Percentiles rank a stretch among this genome's conserved stretches.
Evolutionary conservation across 2,113 vertebrate genomes (phyloP).

Genomic region (rabbit (Oryctolagus cuniculus)): mOryCun1.1 NC_091432.1:60255001-60255500

Average conservation of each 20-base stretch:
- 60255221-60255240: neutral
- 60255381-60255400: slow-evolving; percentile 5
- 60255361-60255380: neutral
- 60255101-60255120: neutral
- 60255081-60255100: neutral
- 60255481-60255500: neutral
- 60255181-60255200: slow-evolving; percentile 2
- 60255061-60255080: neutral
- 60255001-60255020: slow-evolving; percentile 94
- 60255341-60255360: neutral
- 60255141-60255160: neutral
- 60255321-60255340: neutral
- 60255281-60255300: slow-evolving; percentile 22
- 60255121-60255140: slow-evolving; percentile 43
- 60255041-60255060: neutral
- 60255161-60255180: neutral
- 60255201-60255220: neutral
- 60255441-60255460: neutral
- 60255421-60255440: neutral
- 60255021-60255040: slow-evolving; percentile 93
- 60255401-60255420: neutral
- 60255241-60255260: slow-evolving; percentile 17
- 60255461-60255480: neutral
- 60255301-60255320: slow-evolving; percentile 20
- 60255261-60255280: slow-evolving; percentile 4